phyloP scores from a whole-genome alignment of 2,113 vertebrate genomes.

The Catagonus wagneri region DNA sequence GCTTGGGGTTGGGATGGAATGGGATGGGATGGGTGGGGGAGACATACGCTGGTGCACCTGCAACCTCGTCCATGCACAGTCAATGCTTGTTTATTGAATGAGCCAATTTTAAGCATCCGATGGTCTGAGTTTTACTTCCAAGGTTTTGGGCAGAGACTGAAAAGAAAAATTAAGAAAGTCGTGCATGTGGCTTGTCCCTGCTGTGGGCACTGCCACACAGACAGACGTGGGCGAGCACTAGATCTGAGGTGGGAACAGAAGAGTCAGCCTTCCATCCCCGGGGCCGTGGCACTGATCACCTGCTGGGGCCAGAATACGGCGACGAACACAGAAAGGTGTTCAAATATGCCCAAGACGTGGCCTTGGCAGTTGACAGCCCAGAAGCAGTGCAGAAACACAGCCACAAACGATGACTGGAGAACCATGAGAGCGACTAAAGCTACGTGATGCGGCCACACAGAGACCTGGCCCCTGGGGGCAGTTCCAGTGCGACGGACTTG shows the following conservation, averaged over 20 bases:
- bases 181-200: not conserved
- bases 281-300: fast-evolving
- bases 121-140: conserved; percentile 52
- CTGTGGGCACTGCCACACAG: fast-evolving
- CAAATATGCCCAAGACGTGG: not conserved
- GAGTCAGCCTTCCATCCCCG: fast-evolving
- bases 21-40: not conserved
- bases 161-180: conserved; percentile 40
- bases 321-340: not conserved
- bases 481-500: too few species aligned
- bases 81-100: not conserved
- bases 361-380: not conserved
- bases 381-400: too few species aligned
- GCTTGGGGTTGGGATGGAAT: fast-evolving
- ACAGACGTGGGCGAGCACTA: fast-evolving
- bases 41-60: too few species aligned
- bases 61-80: fast-evolving
- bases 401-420: not conserved
- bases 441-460: not conserved
- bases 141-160: conserved; percentile 24
- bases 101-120: conserved; percentile 8
- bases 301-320: fast-evolving
- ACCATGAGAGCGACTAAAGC: too few species aligned
- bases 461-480: not conserved
- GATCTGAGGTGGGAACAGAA: too few species aligned